Evolutionary conservation across 2,113 vertebrate species (phyloP).

Genomic region (Podocnemis expansa): DNA sequence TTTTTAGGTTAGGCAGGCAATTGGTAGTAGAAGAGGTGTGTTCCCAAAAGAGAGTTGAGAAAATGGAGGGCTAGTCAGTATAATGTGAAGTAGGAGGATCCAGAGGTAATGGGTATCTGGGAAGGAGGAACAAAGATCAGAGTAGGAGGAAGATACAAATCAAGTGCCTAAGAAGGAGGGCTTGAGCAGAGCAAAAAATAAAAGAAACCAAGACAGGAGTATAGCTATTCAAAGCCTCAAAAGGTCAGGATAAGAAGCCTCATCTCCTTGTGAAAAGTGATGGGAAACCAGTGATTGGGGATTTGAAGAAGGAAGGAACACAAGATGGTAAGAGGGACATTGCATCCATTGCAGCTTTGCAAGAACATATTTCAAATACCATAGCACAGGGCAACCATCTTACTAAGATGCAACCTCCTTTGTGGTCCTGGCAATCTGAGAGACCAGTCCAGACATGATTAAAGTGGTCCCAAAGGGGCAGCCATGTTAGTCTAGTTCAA

Average conservation of each 20-base stretch:
- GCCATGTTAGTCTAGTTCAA: no score
- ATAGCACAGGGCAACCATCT: background rate
- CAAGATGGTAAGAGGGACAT: background rate
- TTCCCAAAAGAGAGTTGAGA: background rate
- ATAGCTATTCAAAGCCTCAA: background rate
- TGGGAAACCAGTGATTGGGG: fast-evolving
- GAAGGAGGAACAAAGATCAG: background rate
- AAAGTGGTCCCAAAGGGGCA: no score
- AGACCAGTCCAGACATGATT: background rate
- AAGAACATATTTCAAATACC: background rate
- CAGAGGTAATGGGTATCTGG: background rate
- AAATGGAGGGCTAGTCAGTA: background rate
- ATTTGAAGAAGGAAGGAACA: background rate
- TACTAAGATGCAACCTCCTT: background rate
- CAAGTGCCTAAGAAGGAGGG: background rate
- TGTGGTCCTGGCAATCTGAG: background rate
- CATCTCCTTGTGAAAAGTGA: background rate
- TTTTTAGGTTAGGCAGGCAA: background rate
- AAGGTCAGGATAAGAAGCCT: background rate
- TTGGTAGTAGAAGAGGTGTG: background rate
- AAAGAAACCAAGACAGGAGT: background rate
- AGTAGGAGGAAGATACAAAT: background rate
- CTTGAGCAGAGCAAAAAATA: background rate
- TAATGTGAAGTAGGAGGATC: background rate
- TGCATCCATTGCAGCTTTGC: background rate